Conservation (phyloP, 2,113 vertebrate species). For the Platysteira castanea region DNA sequence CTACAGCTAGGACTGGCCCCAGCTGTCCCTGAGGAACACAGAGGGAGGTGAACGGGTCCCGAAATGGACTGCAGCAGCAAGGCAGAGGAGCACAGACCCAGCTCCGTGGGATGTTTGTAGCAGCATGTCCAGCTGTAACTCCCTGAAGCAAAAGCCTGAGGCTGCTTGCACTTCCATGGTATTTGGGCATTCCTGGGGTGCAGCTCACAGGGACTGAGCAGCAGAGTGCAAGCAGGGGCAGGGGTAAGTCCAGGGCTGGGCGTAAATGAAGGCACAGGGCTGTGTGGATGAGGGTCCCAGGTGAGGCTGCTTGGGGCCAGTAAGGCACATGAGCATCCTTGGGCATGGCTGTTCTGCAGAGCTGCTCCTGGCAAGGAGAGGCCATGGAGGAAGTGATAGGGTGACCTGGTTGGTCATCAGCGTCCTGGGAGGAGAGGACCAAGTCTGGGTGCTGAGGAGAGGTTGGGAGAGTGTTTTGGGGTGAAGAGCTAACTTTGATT, state of each 20-base stretch:
- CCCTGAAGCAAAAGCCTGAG: neutral
- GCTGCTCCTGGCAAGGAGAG: neutral
- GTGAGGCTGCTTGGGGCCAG: neutral
- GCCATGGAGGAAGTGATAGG: rapidly evolving
- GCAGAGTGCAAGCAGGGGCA: rapidly evolving
- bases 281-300: neutral
- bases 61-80: neutral
- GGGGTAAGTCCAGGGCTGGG: rapidly evolving
- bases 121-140: neutral
- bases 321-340: neutral
- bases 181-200: rapidly evolving
- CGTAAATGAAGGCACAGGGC: neutral
- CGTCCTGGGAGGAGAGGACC: rapidly evolving
- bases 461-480: neutral
- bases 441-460: neutral
- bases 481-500: neutral
- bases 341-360: rapidly evolving
- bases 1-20: neutral
- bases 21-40: neutral
- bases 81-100: neutral
- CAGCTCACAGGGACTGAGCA: rapidly evolving
- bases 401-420: neutral
- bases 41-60: neutral
- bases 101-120: neutral
- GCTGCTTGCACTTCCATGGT: neutral